Evolutionary conservation across 2,888 invertebrate genomes (phyloP), one percentile per base, ranked within the genome.

Genomic region (Calliscelio sp.): DNA sequence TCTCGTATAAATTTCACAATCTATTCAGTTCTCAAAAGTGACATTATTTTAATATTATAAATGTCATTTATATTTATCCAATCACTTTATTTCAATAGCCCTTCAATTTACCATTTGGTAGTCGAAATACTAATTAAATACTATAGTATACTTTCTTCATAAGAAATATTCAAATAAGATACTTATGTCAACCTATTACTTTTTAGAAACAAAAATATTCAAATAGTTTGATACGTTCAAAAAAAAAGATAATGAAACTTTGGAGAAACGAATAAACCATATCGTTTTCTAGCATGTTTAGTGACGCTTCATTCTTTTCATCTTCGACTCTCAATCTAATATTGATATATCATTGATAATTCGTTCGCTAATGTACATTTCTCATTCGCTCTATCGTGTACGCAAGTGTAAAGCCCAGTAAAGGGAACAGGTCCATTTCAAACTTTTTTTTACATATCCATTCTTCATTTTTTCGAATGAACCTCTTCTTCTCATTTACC

Each of bases 331-430:
- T 38, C 38, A n/a, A 38, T 61, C 74, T 57, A 57, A 38, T 70
- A 49, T 49, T 18, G n/a, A 66, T 61, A 46, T 65, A 55, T 16
- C 63, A 65, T 41, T 68, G 57, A 51, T 44, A 71, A 73, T 74
- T 73, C 57, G 10, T 74, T 71, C 51, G 32, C 59, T 78, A 78
- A 83, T 78, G 53, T 78, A 83, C 83, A 83, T n/a, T 24, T 66
- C 53, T 78, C 82, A 32, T 77, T 78, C 74, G 35, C 55, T 28
- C 78, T 46, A 65, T 49, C 44, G 57, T 25, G 53, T 55, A 75
- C 24, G 35, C 51, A 55, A 75, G 16, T 55, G 51, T 53, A n/a
- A 61, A 71, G 46, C 57, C 57, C 41, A 18, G 38, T 18, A 16
- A 35, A 71, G 35, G 24, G 24, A 46, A 71, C 59, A 28, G 35